These are phyloP conservation scores for Zeus faber DNA, from an alignment of 2,113 vertebrate species.

Conservation along the genomic window DNA sequence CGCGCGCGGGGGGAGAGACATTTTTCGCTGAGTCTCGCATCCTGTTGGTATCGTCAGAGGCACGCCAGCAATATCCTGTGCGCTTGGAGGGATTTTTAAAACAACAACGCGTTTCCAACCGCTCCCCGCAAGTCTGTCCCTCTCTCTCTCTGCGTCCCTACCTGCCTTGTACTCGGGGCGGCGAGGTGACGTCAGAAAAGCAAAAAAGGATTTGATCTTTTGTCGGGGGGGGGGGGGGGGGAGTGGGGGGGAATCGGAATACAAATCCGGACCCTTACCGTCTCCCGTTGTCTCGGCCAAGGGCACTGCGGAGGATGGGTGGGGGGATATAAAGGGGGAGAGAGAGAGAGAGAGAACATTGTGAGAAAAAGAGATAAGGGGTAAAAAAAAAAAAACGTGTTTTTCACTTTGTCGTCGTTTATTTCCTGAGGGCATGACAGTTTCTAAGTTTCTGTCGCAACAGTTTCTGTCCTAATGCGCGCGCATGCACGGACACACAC, in stretches of 20 bases:
- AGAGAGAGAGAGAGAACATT: neutral
- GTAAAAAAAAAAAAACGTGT: conserved; percentile 5
- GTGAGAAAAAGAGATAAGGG: neutral
- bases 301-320: conserved; percentile 19
- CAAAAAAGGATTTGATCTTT: neutral
- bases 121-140: neutral
- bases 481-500: conserved; percentile 1
- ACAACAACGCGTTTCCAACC: neutral
- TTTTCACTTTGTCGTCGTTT: conserved; percentile 29
- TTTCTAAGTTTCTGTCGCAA: no score
- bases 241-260: neutral
- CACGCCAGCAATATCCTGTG: conserved; percentile 43
- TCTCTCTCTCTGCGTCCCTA: neutral
- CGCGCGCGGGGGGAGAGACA: conserved; percentile 4
- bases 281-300: conserved; percentile 13
- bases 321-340: neutral
- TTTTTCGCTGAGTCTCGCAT: conserved; percentile 24
- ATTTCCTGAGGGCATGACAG: conserved; percentile 12
- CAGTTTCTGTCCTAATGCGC: conserved; percentile 34
- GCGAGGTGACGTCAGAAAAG: neutral
- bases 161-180: neutral
- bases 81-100: conserved; percentile 12
- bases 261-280: conserved; percentile 36
- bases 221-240: neutral
- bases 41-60: conserved; percentile 25